Conservation (phyloP, 2,888 invertebrate genomes). For the Drosophila austrosaltans region DNA sequence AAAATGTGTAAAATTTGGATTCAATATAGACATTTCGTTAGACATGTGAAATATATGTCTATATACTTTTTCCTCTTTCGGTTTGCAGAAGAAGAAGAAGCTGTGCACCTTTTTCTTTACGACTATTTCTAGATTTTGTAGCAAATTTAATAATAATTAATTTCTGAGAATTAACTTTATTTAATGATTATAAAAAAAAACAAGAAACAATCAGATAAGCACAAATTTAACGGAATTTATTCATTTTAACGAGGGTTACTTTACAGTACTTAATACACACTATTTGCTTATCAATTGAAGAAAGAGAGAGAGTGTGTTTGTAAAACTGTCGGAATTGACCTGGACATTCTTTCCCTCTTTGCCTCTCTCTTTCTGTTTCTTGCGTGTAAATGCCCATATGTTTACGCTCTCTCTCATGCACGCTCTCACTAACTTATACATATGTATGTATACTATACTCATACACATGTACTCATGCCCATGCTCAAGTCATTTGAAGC, state of each 20-base stretch:
- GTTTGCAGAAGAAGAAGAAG: no score
- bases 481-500: not conserved
- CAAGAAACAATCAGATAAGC: not conserved
- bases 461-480: not conserved
- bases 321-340: not conserved
- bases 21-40: no score
- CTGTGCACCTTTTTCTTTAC: no score
- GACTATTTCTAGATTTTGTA: not conserved
- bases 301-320: not conserved
- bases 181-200: not conserved
- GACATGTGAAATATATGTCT: no score
- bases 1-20: no score
- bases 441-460: constrained; percentile 4
- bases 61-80: no score
- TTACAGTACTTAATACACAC: constrained; percentile 4
- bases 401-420: constrained; percentile 15
- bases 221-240: not conserved
- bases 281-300: constrained; percentile 13
- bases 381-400: constrained; percentile 3
- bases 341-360: constrained; percentile 6
- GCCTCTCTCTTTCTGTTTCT: not conserved
- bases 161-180: not conserved
- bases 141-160: not conserved
- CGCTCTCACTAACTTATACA: constrained; percentile 18
- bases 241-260: not conserved